Percentiles rank a stretch among this genome's conserved stretches.
phyloP scores from a whole-genome alignment of 2,797 vertebrate species.

The Phataginus tetradactyla region DNA sequence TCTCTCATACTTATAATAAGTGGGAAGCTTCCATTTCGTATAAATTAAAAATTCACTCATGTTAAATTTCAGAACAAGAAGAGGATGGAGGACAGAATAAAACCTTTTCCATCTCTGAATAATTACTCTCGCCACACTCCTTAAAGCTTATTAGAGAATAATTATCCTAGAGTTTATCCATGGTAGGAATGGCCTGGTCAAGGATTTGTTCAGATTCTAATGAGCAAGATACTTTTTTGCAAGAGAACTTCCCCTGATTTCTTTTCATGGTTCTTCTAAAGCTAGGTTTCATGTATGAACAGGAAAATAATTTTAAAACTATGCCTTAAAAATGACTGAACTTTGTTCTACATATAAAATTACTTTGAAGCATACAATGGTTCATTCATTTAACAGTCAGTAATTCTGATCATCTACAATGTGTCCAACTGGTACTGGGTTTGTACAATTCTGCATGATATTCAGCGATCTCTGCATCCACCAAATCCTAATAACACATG shows the following conservation, averaged over 20 bases:
- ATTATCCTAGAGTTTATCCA: background rate
- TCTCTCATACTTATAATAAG: background rate
- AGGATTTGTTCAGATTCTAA: background rate
- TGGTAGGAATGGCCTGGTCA: background rate
- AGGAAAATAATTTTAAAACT: background rate
- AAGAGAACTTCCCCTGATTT: background rate
- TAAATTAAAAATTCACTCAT: slow-evolving; percentile 33
- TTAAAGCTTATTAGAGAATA: background rate
- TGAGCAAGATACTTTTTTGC: background rate
- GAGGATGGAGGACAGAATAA: background rate
- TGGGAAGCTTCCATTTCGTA: background rate
- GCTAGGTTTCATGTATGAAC: background rate
- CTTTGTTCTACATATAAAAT: background rate
- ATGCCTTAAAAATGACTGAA: background rate
- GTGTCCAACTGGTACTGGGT: background rate
- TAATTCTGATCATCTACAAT: background rate
- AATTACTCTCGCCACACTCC: background rate
- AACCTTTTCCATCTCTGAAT: background rate
- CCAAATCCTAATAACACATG: background rate
- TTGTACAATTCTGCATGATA: background rate
- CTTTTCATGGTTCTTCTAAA: background rate
- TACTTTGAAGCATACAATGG: background rate
- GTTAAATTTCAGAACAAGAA: background rate
- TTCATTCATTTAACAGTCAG: background rate
- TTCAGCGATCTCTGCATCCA: slow-evolving; percentile 7